phyloP scores from a whole-genome alignment of 2,113 vertebrate genomes.

The Pachyramphus minor region DNA sequence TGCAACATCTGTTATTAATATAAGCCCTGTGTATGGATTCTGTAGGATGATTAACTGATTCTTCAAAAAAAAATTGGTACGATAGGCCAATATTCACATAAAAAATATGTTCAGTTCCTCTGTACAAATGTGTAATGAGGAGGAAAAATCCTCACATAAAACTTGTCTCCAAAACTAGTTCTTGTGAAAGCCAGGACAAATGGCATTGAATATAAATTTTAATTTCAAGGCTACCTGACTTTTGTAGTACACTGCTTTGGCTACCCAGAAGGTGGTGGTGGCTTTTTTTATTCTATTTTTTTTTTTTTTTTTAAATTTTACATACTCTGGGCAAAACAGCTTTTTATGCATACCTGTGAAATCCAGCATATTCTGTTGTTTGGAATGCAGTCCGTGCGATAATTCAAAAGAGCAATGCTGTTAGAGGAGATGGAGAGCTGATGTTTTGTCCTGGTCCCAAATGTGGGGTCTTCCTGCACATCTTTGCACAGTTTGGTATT shows the following conservation, averaged over 20 bases:
- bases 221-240: neutral
- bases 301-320: neutral
- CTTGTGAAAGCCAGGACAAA: neutral
- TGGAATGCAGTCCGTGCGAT: neutral
- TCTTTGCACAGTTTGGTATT: neutral
- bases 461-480: neutral
- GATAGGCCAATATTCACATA: neutral
- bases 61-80: neutral
- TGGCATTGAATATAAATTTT: neutral
- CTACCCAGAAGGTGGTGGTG: neutral
- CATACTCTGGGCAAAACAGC: neutral
- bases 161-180: neutral
- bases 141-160: conserved; percentile 8
- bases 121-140: neutral
- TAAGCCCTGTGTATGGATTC: conserved; percentile 15
- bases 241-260: neutral
- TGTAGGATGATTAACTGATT: conserved; percentile 29
- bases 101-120: neutral
- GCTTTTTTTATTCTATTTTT: neutral
- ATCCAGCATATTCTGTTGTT: neutral
- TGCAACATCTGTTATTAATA: conserved; percentile 36
- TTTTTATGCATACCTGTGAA: neutral
- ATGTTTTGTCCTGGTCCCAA: neutral
- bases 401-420: neutral
- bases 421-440: neutral